Percentiles rank a stretch among this genome's conserved stretches.
phyloP scores from a whole-genome alignment of 2,797 vertebrate genomes.

The Adrianichthys oophorus region DNA sequence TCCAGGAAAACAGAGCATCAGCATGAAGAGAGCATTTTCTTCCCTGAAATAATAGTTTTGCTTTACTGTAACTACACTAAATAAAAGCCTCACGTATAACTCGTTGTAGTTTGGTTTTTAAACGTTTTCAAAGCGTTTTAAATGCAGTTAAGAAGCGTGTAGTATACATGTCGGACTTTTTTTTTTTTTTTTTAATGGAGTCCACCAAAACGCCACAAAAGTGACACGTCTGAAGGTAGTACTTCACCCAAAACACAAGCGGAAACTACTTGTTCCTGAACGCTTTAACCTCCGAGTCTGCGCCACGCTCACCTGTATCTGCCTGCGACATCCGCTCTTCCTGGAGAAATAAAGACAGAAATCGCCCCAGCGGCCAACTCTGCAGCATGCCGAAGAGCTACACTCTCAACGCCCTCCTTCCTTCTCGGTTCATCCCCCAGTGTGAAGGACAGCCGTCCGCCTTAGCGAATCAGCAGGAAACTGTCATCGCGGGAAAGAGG shows the following conservation, averaged over 20 bases:
- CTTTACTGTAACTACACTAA: no score
- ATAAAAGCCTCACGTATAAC: no score
- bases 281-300: not conserved
- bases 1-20: no score
- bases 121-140: accelerated
- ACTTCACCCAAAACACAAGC: conserved; percentile 12
- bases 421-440: conserved; percentile 27
- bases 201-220: conserved; percentile 50
- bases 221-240: conserved; percentile 61
- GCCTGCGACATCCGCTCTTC: conserved; percentile 19
- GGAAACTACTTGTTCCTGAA: conserved; percentile 22
- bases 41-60: no score
- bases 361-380: conserved; percentile 15
- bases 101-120: no score
- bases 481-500: conserved; percentile 60
- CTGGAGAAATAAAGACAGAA: conserved; percentile 1
- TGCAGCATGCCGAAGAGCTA: conserved; percentile 38
- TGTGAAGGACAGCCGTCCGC: conserved; percentile 27
- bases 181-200: conserved; percentile 17
- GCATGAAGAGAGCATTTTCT: no score
- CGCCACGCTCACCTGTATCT: conserved; percentile 43
- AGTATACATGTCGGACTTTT: accelerated
- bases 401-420: conserved; percentile 4
- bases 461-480: conserved; percentile 57
- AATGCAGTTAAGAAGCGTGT: accelerated